These are phyloP conservation scores for Copsychus sechellarum DNA, from an alignment of 2,113 vertebrate genomes.

Conservation along the genomic window DNA sequence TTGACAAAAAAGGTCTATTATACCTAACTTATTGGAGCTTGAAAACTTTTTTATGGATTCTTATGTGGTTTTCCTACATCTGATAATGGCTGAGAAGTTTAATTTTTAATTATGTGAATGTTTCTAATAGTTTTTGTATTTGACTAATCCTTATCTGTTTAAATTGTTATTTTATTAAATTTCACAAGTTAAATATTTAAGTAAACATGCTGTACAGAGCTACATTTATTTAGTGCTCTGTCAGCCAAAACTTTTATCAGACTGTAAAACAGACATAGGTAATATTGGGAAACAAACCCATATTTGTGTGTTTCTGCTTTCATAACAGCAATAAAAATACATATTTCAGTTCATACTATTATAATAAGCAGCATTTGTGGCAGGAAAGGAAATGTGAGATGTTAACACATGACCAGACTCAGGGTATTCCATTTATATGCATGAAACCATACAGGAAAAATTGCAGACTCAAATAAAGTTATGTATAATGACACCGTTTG, in stretches of 20 bases:
- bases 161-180: slow-evolving; percentile 57
- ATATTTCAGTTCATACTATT: slow-evolving; percentile 51
- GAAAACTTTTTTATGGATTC: slow-evolving; percentile 55
- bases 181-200: slow-evolving; percentile 61
- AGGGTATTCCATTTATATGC: slow-evolving; percentile 45
- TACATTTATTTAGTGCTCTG: neutral
- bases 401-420: slow-evolving; percentile 33
- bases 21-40: slow-evolving; percentile 61
- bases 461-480: slow-evolving; percentile 34
- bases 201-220: neutral
- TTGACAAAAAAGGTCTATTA: slow-evolving; percentile 69
- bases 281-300: slow-evolving; percentile 26
- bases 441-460: slow-evolving; percentile 58
- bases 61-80: slow-evolving; percentile 46
- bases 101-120: slow-evolving; percentile 49
- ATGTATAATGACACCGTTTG: slow-evolving; percentile 28
- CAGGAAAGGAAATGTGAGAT: slow-evolving; percentile 59
- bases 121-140: slow-evolving; percentile 53
- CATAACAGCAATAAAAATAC: slow-evolving; percentile 49
- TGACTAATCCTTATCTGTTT: slow-evolving; percentile 64
- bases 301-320: slow-evolving; percentile 27
- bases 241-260: slow-evolving; percentile 42
- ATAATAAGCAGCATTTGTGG: slow-evolving; percentile 50
- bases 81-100: slow-evolving; percentile 61
- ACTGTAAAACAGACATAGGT: slow-evolving; percentile 33